phyloP scores from a whole-genome alignment of 92 coral and sea anemone genomes.

The Palythoa heliodiscus region DNA sequence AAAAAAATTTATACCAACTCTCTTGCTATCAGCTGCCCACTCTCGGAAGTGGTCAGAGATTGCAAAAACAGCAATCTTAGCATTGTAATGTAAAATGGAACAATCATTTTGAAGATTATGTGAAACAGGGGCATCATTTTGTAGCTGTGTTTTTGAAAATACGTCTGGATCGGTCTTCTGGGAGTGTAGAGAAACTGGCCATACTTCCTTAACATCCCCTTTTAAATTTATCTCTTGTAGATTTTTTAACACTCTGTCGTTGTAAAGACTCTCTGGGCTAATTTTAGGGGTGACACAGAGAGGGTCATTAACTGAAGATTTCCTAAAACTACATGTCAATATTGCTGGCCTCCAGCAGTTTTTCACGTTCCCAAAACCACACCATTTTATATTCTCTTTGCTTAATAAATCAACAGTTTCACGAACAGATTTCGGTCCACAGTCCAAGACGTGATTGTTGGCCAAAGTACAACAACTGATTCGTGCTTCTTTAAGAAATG shows the following conservation, averaged over 20 bases:
- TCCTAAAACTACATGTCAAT: neutral
- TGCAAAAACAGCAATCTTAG: conserved; percentile 41
- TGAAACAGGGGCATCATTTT: neutral
- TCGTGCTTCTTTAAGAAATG: conserved; percentile 33
- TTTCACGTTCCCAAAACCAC: conserved; percentile 36
- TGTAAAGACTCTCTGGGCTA: neutral
- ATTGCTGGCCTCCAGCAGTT: conserved; percentile 39
- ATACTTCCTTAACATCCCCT: neutral
- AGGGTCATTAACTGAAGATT: neutral
- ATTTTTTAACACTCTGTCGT: neutral
- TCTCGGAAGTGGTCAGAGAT: conserved; percentile 43
- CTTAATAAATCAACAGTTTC: conserved; percentile 21
- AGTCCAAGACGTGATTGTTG: conserved; percentile 32
- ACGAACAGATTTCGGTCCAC: conserved; percentile 27
- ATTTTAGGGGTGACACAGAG: neutral
- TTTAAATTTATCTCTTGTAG: neutral
- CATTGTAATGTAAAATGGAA: no score
- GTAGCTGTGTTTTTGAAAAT: neutral
- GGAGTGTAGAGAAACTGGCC: neutral
- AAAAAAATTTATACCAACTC: conserved; percentile 41
- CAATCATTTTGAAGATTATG: neutral
- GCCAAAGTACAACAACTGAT: conserved; percentile 27
- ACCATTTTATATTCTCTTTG: conserved; percentile 40
- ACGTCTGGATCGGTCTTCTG: neutral
- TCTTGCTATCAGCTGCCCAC: conserved; percentile 45